Evolutionary conservation across 2,113 vertebrate genomes (phyloP), one percentile per base, ranked within the genome.

Genomic region (Pomatostomus ruficeps): DNA sequence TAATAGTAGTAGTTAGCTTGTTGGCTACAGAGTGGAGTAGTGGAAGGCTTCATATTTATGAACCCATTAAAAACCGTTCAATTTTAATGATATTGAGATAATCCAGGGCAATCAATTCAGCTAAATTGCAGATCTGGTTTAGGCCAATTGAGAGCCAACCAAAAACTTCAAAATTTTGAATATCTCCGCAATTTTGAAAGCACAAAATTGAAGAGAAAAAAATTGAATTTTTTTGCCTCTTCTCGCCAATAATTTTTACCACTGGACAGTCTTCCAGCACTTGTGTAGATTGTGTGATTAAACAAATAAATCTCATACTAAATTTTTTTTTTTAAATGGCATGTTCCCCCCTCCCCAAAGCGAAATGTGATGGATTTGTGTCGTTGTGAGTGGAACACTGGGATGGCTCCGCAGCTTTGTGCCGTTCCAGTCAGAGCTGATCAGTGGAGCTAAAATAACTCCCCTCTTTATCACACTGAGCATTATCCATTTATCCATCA

Each of bases 191-290:
- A 42, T 55, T 77, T 48, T 45, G 40, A 78, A 76, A 63, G 25
- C 28, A 73, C 63, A 71, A 49, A 52, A 36, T 31, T 43, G 1
- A 57, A 54, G 22, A 7, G 74, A 52, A 83, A 62, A 23, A 52
- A 7, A 0, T 2, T 0, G 7, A 2, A 0, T 5, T 72, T 68
- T 48, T 59, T 91, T 40, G 13, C 15, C 7, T 84, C 4, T 54
- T 74, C 29, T 80, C 13, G 49, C 22, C 11, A 43, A n/a, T 54
- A 29, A 2, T 66, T 57, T 46, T 54, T 67, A 12, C 19, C 2
- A 3, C 20, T 67, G 84, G 26, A 31, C 36, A 83, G 94, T 91
- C 88, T 95, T 94, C 94, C 88, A 92, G 85, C 85, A 91, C 84
- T 92, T 85, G 29, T 58, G 33, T 85, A 79, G 88, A 31, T 55